Base-by-base conservation (phyloP, 2,888 invertebrate species). In the Epirrita christyi region DNA sequence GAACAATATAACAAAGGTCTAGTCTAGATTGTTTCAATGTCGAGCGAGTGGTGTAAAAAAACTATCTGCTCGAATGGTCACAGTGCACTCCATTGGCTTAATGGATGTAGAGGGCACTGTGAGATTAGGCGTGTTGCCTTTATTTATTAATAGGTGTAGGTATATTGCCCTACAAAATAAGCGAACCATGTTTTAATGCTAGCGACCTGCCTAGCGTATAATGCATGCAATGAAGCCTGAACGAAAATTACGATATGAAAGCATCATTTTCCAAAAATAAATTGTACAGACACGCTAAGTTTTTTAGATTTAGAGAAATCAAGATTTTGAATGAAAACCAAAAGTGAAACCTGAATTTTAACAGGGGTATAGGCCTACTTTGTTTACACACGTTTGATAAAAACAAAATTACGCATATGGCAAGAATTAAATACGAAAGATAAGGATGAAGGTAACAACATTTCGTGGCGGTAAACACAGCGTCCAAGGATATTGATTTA, bases 131-230 rank as follows among this genome's bases (percentile, higher is more conserved):
- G 81, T 85, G 79, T 78, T 81, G 79, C 79, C 79, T 81, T 83
- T 82, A 81, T 81, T 85, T 90, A 90, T 86, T 83, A 84, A 85
- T 90, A 91, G 87, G 76, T 72, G 75, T 6, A 6, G 6, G 9
- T 81, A 76, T 81, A 83, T 77, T 83, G 85, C 77, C 88, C 91
- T 84, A 91, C 80, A 89, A 88, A 88, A 80, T 86, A 81, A 91
- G 67, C 78, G 76, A 75, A 85, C 85, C 91, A 85, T 85, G 72
- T 70, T 81, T 84, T 83, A 73, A 85, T 82, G 86, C 84, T 78
- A 80, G 76, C 73, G 77, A 73, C 75, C 78, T 85, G 77, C 68
- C 79, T 86, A 85, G 80, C 88, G 86, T 83, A 74, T 82, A 85
- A 85, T 81, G 73, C 68, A 82, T 71, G 78, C 85, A 79, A 67